Base-by-base conservation (phyloP, 2,113 vertebrate species). In the Genyomyrus donnyi region DNA sequence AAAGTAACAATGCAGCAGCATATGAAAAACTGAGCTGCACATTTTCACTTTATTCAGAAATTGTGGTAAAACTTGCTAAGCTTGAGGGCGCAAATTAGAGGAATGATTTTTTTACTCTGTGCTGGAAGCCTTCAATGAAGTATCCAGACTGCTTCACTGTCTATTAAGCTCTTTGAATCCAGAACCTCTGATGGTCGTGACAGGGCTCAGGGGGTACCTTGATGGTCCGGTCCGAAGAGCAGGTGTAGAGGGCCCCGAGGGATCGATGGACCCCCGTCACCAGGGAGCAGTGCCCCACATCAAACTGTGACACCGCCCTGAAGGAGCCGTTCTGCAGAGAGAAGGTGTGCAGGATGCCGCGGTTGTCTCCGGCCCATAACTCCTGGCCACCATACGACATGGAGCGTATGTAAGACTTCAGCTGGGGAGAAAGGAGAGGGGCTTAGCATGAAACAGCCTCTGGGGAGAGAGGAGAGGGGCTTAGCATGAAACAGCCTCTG, bases 301-400 rank as follows among this genome's bases (percentile, higher is more conserved):
- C 94, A 6, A 97, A 98, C 90, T 95, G 95, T 10, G 93, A 94
- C 85, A 94, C 1, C 0, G 94, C 93, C 89, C 96, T 96, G 91
- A 98, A 96, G 90, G 89, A 62, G 24, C 97, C 96, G 0, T 91
- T 0, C 21, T 89, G 92, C 93, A 96, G 95, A 92, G 96, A 94
- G 1, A 98, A 98, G 90, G 97, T 95, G 31, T 97, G 96, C 3
- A 98, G 93, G 19, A 93, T 93, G 21, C 98, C 98, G 0, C 93
- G 93, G 93, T 95, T 97, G 94, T 98, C 98, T 0, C 98, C 98
- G 0, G 97, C 97, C 98, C 98, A 99, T 10, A 99, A 94, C 91
- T 98, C 96, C 13, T 89, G 91, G 3, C 94, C 95, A 21, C 93
- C 94, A 95, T 97, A 97, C 53, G 96, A 97, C 96, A 98, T 97